Evolutionary conservation across 2,888 invertebrate genomes (phyloP).

Genomic region (Selenia dentaria): DNA sequence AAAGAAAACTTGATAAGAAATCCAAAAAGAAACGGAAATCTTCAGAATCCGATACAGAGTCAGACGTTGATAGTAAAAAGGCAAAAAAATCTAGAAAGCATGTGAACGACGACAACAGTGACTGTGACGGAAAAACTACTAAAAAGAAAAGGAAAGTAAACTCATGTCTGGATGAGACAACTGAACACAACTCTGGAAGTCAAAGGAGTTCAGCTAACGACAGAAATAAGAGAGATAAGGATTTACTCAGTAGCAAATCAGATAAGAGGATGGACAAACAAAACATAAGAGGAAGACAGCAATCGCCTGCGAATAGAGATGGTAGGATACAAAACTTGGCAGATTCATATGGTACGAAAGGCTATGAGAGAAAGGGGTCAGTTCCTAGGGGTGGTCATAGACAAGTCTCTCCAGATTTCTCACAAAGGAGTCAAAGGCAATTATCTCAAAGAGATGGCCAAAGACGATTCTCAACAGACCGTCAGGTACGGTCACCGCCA

Average conservation of each 20-base stretch:
- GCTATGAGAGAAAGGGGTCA: too few species aligned
- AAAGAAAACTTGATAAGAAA: slow-evolving; percentile 55
- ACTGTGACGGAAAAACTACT: slow-evolving; percentile 36
- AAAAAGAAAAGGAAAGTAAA: slow-evolving; percentile 42
- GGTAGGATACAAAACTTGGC: too few species aligned
- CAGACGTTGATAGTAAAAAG: slow-evolving; percentile 29
- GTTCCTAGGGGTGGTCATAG: too few species aligned
- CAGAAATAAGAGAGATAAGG: not conserved
- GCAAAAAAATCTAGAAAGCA: slow-evolving; percentile 34
- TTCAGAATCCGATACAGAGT: slow-evolving; percentile 18
- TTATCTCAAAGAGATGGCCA: too few species aligned
- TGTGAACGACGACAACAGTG: slow-evolving; percentile 36
- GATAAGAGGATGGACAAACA: not conserved
- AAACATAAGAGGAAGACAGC: not conserved
- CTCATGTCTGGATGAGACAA: not conserved
- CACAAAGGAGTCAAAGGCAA: too few species aligned
- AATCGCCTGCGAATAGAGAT: not conserved
- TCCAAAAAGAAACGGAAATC: slow-evolving; percentile 39
- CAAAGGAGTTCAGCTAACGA: not conserved
- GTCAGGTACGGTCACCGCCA: too few species aligned
- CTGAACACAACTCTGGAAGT: not conserved
- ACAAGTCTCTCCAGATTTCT: too few species aligned
- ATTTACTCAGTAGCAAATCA: not conserved
- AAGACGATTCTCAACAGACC: too few species aligned
- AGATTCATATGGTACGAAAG: too few species aligned